Base-by-base conservation (phyloP, 2,797 vertebrate species). In the Enteromius treurensis region DNA sequence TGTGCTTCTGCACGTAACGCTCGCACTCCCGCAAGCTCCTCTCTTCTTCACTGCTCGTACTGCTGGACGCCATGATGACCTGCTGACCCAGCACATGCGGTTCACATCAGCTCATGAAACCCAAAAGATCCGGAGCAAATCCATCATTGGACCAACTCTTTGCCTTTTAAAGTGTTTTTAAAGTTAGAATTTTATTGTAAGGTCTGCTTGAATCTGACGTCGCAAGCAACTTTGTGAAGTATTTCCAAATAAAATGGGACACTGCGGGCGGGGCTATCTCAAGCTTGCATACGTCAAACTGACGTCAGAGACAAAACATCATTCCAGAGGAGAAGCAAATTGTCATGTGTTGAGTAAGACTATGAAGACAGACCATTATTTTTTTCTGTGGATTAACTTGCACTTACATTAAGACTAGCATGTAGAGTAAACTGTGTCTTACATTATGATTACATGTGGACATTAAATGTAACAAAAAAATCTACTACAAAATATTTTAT, bases 1-100 rank as follows among this genome's bases (percentile, higher is more conserved):
- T 98, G 95, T 99, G 97, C 93, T 98, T 98, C 92, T 99, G 98
- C 91, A 99, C 98, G 0, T 99, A 99, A 80, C 96, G 96, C 89
- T 99, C 98, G 80, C 98, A 99, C 70, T 99, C 98, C 88, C 98
- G 95, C 88, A 99, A 96, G 89, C 98, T 98, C 87, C 97, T 95
- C 91, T 99, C 98, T 92, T 99, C 97, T 91, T 99, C 97, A 0
- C 96, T 96, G 95, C 95, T 94, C 87, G 95, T 93, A 85, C 95
- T 95, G 93, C 96, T 95, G 84, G 97, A 97, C 86, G 97, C 95
- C 95, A 98, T 98, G 95, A 94, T 88, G 88, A 93, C 91, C 93
- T 90, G 88, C 40, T 80, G 77, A 85, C 80, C 81, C 34, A 11
- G 45, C 40, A 19, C 34, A 67, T 32, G 49, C 81, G 47, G 42